Percentiles rank a stretch among this genome's conserved stretches.
Evolutionary conservation across 2,888 invertebrate species (phyloP).

Genomic region (Machimus atricapillus): DNA sequence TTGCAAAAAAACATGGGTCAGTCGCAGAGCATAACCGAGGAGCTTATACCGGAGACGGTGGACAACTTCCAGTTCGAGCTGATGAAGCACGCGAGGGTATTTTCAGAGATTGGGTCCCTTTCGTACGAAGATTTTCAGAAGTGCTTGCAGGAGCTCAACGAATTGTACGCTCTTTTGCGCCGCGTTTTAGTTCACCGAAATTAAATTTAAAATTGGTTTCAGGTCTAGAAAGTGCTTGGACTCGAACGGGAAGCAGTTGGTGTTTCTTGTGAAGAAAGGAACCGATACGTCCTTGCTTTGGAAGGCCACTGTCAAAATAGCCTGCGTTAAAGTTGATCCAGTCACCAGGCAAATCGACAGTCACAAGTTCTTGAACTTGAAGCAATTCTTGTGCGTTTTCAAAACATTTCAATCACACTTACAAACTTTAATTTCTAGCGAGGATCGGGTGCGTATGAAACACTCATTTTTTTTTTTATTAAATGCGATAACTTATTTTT

Average conservation of each 20-base stretch:
- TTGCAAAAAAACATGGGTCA: constrained; percentile 52
- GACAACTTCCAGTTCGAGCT: constrained; percentile 54
- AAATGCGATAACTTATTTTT: too few relatives aligned
- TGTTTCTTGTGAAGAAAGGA: constrained; percentile 72
- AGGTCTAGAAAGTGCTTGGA: constrained; percentile 70
- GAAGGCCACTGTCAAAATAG: constrained; percentile 74
- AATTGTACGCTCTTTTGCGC: constrained; percentile 64
- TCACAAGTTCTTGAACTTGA: constrained; percentile 68
- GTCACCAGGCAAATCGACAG: constrained; percentile 65
- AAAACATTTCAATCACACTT: constrained; percentile 65
- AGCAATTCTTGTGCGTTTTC: constrained; percentile 71
- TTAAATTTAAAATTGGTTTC: constrained; percentile 45
- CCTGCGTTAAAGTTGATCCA: constrained; percentile 69
- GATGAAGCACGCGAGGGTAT: constrained; percentile 59
- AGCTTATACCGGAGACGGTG: constrained; percentile 53
- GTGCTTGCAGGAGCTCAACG: constrained; percentile 68
- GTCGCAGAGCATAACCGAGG: constrained; percentile 52
- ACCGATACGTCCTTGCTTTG: constrained; percentile 71
- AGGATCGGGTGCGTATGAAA: constrained; percentile 52
- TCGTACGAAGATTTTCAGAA: constrained; percentile 69
- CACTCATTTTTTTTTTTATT: not conserved
- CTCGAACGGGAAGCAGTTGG: constrained; percentile 68
- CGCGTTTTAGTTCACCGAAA: not conserved
- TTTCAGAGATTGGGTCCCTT: constrained; percentile 61
- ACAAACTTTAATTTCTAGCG: constrained; percentile 56